Evolutionary conservation across 1,140 invertebrate species (phyloP).

Genomic region (Coelopa frigida): DNA sequence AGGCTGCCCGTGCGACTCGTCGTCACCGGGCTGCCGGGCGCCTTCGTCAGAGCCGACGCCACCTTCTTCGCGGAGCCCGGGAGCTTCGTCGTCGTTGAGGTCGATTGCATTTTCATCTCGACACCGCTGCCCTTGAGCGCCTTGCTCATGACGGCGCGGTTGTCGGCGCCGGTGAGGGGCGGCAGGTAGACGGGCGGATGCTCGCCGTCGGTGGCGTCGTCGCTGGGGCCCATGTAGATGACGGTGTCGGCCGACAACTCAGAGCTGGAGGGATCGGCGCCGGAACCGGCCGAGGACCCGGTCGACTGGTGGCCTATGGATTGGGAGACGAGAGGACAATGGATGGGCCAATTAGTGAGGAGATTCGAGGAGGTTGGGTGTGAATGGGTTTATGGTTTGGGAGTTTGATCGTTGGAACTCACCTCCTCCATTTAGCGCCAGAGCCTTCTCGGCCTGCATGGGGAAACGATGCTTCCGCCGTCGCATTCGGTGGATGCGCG

Average conservation of each 20-base stretch:
- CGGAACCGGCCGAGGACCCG: conserved; percentile 52
- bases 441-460: conserved; percentile 35
- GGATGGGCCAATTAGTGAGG: background rate
- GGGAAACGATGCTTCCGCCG: conserved; percentile 56
- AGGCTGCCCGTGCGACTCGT: conserved; percentile 33
- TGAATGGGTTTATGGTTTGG: background rate
- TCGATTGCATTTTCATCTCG: conserved; percentile 54
- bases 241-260: conserved; percentile 94
- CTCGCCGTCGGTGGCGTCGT: conserved; percentile 86
- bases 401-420: too few species aligned
- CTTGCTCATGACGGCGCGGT: conserved; percentile 71
- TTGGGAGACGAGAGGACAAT: background rate
- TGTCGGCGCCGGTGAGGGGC: conserved; percentile 73
- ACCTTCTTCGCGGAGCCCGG: conserved; percentile 13
- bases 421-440: too few species aligned
- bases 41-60: background rate
- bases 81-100: conserved; percentile 38
- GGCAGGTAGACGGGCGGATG: conserved; percentile 84
- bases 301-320: conserved; percentile 17
- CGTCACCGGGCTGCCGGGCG: conserved; percentile 25
- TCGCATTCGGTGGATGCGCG: conserved; percentile 85
- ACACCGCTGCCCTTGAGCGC: conserved; percentile 65
- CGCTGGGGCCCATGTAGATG: conserved; percentile 86
- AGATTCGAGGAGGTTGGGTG: background rate
- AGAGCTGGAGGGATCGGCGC: conserved; percentile 89